Base-by-base conservation (phyloP, 2,888 invertebrate genomes). In the Andrena marginata region DNA sequence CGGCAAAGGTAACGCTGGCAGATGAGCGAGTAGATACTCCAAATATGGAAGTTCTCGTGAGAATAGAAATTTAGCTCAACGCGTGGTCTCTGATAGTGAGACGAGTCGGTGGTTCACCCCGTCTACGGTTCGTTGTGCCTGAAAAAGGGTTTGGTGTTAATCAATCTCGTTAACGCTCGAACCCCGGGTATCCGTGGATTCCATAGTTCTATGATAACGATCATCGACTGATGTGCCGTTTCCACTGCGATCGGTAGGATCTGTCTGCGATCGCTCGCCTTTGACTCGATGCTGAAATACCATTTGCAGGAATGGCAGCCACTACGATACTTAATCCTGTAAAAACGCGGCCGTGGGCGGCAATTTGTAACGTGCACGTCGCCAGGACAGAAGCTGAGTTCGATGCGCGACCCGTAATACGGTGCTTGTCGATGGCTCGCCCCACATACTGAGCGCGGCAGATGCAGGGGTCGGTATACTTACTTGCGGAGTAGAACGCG, bases 21-120 rank as follows among this genome's bases (percentile, higher is more conserved):
- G 51, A 13, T 62, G 42, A 62, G 73, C n/a, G 33, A 77, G 72
- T 56, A 59, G 31, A 51, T 56, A 64, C 42, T 33, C 72, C 76
- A 72, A 77, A 48, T 71, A 73, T 63, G 64, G 65, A 56, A 62
- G 54, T 48, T 8, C 67, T 13, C 48, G 13, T 51, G 33, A 60
- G 51, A 78, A 74, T 81, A 73, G 78, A 78, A 73, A 69, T 63
- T 63, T 54, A 73, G 73, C 56, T 81, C 60, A 54, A 72, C 65
- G 68, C 31, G 71, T 35, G 77, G 72, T 64, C 77, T 42, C 63
- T 26, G 16, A 48, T 62, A 70, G 42, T 51, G 49, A 26, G 56
- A 68, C 16, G 51, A 48, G 68, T 29, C 64, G 63, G 71, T 77
- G 68, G 68, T 72, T 77, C 72, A 77, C 72, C 77, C 56, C 49